phyloP scores from a whole-genome alignment of 2,888 invertebrate genomes.

The Spialia ferax region DNA sequence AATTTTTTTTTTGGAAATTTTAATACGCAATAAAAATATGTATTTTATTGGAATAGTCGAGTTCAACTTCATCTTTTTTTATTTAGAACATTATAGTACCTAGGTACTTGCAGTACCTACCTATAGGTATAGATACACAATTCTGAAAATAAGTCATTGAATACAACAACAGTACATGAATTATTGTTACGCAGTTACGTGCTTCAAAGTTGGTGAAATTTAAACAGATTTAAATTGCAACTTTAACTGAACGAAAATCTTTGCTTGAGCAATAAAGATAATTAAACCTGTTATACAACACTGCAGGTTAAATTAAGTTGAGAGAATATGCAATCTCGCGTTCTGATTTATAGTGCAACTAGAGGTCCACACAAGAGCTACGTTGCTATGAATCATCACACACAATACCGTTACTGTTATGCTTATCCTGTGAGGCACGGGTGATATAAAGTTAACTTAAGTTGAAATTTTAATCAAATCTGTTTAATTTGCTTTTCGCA shows the following conservation, averaged over 20 bases:
- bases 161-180: too few relatives aligned
- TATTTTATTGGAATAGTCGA: too few relatives aligned
- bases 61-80: too few relatives aligned
- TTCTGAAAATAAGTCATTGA: too few relatives aligned
- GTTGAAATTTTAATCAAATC: background rate
- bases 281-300: conserved; percentile 45
- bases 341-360: conserved; percentile 64
- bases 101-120: too few relatives aligned
- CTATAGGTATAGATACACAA: too few relatives aligned
- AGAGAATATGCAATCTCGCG: conserved; percentile 59
- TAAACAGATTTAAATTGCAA: background rate
- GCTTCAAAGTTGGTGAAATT: background rate
- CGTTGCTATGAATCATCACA: conserved; percentile 52
- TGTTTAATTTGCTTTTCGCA: background rate
- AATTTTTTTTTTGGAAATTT: too few relatives aligned
- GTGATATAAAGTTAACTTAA: conserved; percentile 8
- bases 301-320: conserved; percentile 67
- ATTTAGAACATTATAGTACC: too few relatives aligned
- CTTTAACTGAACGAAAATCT: background rate
- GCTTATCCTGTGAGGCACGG: conserved; percentile 31
- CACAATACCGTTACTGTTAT: conserved; percentile 31
- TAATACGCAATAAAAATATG: too few relatives aligned
- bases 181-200: too few relatives aligned
- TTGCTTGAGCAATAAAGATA: conserved; percentile 5
- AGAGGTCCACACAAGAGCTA: conserved; percentile 44